phyloP scores from a whole-genome alignment of 2,797 vertebrate species.

The Chloroceryle amazona region DNA sequence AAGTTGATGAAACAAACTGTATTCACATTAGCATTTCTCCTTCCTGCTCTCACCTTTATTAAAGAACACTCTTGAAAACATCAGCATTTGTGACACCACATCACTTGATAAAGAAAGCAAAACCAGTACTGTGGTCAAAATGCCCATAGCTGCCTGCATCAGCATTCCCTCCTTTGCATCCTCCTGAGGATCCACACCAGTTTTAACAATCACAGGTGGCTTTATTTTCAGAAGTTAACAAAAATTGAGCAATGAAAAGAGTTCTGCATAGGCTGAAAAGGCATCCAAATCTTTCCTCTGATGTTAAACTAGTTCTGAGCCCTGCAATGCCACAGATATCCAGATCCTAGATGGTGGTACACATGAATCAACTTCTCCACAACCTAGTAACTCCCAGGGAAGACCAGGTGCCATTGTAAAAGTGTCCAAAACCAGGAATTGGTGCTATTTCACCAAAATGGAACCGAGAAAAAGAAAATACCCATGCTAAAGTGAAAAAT shows the following conservation, averaged over 20 bases:
- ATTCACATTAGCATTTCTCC: neutral
- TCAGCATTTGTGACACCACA: rapidly evolving
- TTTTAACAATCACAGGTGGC: neutral
- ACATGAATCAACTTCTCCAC: rapidly evolving
- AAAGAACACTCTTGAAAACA: neutral
- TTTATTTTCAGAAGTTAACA: neutral
- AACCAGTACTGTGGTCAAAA: neutral
- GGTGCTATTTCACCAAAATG: neutral
- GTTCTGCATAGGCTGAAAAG: neutral
- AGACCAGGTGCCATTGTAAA: neutral
- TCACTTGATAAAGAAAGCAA: neutral
- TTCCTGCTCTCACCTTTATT: neutral
- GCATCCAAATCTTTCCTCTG: neutral
- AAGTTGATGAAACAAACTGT: neutral
- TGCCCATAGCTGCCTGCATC: neutral
- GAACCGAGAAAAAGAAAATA: neutral
- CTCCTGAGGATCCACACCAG: rapidly evolving
- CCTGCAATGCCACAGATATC: neutral
- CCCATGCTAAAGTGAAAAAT: neutral
- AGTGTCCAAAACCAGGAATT: rapidly evolving
- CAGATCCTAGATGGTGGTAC: neutral
- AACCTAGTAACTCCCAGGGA: neutral
- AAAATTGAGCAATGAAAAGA: neutral
- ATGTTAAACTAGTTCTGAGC: neutral
- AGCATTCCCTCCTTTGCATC: neutral